phyloP scores from a whole-genome alignment of 2,113 vertebrate species.

The Morone chrysops region DNA sequence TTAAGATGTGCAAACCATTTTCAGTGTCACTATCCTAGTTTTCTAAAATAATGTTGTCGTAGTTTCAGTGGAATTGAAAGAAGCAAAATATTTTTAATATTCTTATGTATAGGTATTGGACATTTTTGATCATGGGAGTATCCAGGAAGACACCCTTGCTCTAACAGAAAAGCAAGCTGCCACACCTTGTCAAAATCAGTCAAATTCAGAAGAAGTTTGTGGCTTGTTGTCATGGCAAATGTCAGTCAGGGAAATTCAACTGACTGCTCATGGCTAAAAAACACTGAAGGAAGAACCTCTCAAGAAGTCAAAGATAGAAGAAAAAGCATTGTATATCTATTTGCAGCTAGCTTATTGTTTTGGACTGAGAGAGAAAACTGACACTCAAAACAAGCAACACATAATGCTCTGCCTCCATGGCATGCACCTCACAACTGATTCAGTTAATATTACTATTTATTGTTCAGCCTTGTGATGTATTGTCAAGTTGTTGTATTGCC shows the following conservation, averaged over 20 bases:
- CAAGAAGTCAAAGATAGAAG: neutral
- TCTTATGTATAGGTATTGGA: neutral
- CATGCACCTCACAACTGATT: neutral
- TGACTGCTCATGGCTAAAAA: neutral
- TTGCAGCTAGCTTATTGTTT: conserved; percentile 2
- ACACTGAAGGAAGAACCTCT: neutral
- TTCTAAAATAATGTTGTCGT: no score
- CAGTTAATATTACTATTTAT: neutral
- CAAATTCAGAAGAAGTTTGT: neutral
- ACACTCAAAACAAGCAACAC: neutral
- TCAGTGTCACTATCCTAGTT: neutral
- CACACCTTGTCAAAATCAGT: neutral
- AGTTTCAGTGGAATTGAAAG: no score
- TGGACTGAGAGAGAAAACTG: neutral
- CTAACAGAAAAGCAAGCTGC: neutral
- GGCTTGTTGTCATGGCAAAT: neutral
- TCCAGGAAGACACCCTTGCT: neutral
- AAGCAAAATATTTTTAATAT: neutral
- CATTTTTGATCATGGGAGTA: neutral
- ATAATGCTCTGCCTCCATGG: neutral
- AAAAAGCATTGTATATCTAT: neutral
- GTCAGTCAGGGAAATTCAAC: neutral
- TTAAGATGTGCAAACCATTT: neutral
- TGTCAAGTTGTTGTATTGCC: neutral
- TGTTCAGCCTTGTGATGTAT: neutral